Percentiles rank a stretch among this genome's conserved stretches.
These are phyloP conservation scores for Hippasteria phrygiana DNA, from an alignment of 53 echinoderm and acorn worm genomes.

Conservation along the genomic window DNA sequence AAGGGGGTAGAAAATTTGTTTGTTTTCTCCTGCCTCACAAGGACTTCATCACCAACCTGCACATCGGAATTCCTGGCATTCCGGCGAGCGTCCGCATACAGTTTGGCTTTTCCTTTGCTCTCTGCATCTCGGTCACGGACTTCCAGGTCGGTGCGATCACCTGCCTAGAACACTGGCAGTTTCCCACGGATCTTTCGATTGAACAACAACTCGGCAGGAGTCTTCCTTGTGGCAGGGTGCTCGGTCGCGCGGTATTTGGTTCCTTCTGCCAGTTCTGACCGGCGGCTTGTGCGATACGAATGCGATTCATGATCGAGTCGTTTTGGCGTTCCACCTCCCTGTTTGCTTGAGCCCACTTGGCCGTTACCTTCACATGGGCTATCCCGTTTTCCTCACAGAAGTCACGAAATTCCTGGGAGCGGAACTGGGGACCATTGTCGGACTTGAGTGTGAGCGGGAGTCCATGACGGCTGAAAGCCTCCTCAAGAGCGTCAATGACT, in stretches of 20 bases:
- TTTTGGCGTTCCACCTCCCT: slow-evolving; percentile 76
- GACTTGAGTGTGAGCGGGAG: slow-evolving; percentile 41
- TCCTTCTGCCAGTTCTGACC: slow-evolving; percentile 61
- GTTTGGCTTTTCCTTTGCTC: slow-evolving; percentile 51
- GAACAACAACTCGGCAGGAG: slow-evolving; percentile 71
- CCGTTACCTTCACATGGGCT: slow-evolving; percentile 59
- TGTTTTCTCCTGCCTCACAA: slow-evolving; percentile 49
- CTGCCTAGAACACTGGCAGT: slow-evolving; percentile 49
- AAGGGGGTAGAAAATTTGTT: slow-evolving; percentile 70
- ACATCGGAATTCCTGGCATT: slow-evolving; percentile 55
- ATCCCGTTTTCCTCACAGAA: slow-evolving; percentile 54
- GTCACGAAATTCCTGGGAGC: slow-evolving; percentile 45
- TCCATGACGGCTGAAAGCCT: slow-evolving; percentile 31
- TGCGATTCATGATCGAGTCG: slow-evolving; percentile 50
- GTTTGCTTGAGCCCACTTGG: slow-evolving; percentile 77
- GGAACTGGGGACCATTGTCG: slow-evolving; percentile 57
- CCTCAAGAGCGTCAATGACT: slow-evolving; percentile 30
- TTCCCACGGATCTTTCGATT: slow-evolving; percentile 60
- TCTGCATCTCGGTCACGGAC: slow-evolving; percentile 61
- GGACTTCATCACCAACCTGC: slow-evolving; percentile 56
- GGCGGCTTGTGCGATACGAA: slow-evolving; percentile 64
- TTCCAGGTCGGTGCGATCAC: slow-evolving; percentile 13
- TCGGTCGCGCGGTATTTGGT: slow-evolving; percentile 42
- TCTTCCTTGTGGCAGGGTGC: slow-evolving; percentile 60
- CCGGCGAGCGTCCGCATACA: slow-evolving; percentile 60